A percentile compares a stretch with the other conserved stretches of the same genome.
Conservation (phyloP, 2,113 vertebrate species). For the Isurus oxyrinchus region DNA sequence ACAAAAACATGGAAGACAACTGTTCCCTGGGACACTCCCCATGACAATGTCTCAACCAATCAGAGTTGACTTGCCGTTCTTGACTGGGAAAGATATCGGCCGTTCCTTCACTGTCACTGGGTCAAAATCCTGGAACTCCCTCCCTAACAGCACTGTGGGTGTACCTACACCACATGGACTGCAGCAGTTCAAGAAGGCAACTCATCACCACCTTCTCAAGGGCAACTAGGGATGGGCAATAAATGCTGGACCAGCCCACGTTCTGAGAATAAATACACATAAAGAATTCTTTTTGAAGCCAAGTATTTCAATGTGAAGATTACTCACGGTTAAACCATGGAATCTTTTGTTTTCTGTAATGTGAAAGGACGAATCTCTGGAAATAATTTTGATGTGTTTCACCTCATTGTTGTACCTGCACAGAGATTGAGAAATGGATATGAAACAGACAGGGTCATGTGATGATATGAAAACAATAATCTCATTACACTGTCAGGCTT, state of each 20-base stretch:
- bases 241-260: background rate
- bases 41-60: no score
- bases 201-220: background rate
- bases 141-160: background rate
- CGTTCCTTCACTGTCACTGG: no score
- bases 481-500: no score
- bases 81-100: no score
- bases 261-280: background rate
- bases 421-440: slow-evolving; percentile 47
- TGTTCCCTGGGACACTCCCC: no score
- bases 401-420: slow-evolving; percentile 97
- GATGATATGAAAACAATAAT: background rate
- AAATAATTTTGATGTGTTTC: slow-evolving; percentile 99
- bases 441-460: background rate
- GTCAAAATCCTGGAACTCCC: no score
- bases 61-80: no score
- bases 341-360: slow-evolving; percentile 97
- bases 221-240: background rate
- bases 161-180: background rate
- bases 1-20: no score
- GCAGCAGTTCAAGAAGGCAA: no score
- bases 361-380: slow-evolving; percentile 85
- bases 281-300: background rate
- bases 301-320: slow-evolving; percentile 7
- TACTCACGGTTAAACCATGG: slow-evolving; percentile 91